phyloP scores from a whole-genome alignment of 2,113 vertebrate genomes.

The Etia nguti region DNA sequence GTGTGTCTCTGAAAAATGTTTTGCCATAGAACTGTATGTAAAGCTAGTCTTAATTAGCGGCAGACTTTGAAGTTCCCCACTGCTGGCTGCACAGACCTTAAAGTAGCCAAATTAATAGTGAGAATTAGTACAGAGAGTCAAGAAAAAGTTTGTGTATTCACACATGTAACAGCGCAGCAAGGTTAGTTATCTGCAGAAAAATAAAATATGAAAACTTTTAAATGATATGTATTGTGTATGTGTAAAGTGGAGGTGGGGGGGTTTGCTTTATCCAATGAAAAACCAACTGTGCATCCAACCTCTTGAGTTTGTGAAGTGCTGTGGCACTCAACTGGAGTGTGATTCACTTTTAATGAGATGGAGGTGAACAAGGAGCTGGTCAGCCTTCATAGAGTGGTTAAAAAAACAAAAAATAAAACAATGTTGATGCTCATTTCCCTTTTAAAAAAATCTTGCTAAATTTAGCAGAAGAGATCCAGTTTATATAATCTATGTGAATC shows the following conservation, averaged over 20 bases:
- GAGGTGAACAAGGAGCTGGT: slow-evolving; percentile 35
- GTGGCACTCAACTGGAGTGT: slow-evolving; percentile 39
- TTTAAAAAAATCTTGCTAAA: slow-evolving; percentile 13
- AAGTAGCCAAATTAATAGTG: not conserved
- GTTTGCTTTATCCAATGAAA: not conserved
- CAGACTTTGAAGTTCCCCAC: not conserved
- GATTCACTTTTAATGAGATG: slow-evolving; percentile 54
- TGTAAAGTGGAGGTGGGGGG: not conserved
- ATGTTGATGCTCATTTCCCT: slow-evolving; percentile 2
- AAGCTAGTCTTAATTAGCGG: not conserved
- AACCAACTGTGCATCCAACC: not conserved
- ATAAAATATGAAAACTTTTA: not conserved
- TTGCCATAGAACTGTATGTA: not conserved
- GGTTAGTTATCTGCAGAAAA: not conserved
- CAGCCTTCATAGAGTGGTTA: not conserved
- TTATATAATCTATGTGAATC: not conserved
- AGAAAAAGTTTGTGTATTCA: not conserved
- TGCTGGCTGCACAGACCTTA: not conserved
- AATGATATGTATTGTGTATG: not conserved
- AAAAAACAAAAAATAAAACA: not conserved
- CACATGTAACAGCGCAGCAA: not conserved
- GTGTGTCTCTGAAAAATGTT: not conserved
- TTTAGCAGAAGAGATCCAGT: slow-evolving; percentile 3
- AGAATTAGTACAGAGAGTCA: not conserved
- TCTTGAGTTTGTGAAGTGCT: slow-evolving; percentile 25